phyloP scores from a whole-genome alignment of 2,888 invertebrate genomes.

The Lacanobia wlatinum region DNA sequence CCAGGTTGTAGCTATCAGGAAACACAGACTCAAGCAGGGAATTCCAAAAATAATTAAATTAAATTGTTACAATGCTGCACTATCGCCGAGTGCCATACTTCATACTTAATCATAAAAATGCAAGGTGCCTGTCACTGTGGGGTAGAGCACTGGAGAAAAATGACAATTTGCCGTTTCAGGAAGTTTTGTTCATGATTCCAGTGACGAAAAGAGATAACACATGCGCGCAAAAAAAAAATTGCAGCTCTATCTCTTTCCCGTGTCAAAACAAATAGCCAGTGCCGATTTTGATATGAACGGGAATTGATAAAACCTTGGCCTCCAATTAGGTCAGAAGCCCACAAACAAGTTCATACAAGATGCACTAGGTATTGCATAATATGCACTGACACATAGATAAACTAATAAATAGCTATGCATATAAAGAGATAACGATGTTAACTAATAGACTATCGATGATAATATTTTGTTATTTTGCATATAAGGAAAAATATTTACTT shows the following conservation, averaged over 20 bases:
- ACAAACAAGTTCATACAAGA: conserved; percentile 30
- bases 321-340: conserved; percentile 5
- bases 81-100: too few species aligned
- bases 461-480: conserved; percentile 14
- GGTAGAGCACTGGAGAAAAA: too few species aligned
- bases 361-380: conserved; percentile 36
- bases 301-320: conserved; percentile 28
- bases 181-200: too few species aligned
- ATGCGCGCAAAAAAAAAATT: background rate
- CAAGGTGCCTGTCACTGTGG: too few species aligned
- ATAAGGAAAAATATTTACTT: conserved; percentile 27
- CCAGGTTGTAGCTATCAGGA: too few species aligned
- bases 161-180: too few species aligned
- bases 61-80: too few species aligned
- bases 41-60: too few species aligned
- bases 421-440: conserved; percentile 16
- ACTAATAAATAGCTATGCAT: background rate
- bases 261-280: background rate
- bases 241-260: background rate
- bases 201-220: background rate
- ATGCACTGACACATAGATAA: conserved; percentile 10
- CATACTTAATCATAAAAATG: too few species aligned
- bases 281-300: background rate
- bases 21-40: too few species aligned
- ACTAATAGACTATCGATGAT: conserved; percentile 11